phyloP scores from a whole-genome alignment of 2,888 invertebrate species.

The Ochlodes sylvanus region DNA sequence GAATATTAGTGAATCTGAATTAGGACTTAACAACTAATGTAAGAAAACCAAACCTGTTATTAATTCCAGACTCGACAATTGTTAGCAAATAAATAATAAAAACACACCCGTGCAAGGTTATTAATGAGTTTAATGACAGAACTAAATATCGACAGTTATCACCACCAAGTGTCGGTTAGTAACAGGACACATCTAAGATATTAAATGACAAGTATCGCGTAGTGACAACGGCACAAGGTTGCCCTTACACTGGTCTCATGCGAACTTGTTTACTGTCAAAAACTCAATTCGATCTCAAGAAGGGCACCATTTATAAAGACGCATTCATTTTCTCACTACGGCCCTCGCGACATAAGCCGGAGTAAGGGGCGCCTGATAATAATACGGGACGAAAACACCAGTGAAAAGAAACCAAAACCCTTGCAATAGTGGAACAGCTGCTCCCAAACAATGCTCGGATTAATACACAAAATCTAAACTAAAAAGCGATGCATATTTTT shows the following conservation, averaged over 20 bases:
- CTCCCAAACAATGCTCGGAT: conserved; percentile 75
- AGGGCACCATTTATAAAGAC: conserved; percentile 69
- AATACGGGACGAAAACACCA: conserved; percentile 74
- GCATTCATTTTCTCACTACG: conserved; percentile 69
- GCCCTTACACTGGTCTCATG: conserved; percentile 58
- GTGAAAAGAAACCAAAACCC: conserved; percentile 77
- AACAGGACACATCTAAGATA: conserved; percentile 19
- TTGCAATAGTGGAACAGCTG: conserved; percentile 77
- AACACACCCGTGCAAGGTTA: not conserved
- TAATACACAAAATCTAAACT: conserved; percentile 71
- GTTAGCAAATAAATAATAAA: too few relatives aligned
- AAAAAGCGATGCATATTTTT: conserved; percentile 62
- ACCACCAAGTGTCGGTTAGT: conserved; percentile 15
- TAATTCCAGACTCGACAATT: too few relatives aligned
- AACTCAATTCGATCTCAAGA: conserved; percentile 73
- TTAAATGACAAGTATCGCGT: conserved; percentile 9
- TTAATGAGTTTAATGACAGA: not conserved
- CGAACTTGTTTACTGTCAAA: conserved; percentile 76
- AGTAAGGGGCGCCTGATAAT: conserved; percentile 76
- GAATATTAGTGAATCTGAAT: too few relatives aligned
- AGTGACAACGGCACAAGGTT: conserved; percentile 51
- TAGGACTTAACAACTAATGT: too few relatives aligned
- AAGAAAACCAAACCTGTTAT: too few relatives aligned
- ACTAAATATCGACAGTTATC: not conserved
- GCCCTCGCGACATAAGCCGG: conserved; percentile 65